These are phyloP conservation scores for Brachionus rotundiformis DNA, from an alignment of 1,140 invertebrate genomes.

Conservation along the genomic window DNA sequence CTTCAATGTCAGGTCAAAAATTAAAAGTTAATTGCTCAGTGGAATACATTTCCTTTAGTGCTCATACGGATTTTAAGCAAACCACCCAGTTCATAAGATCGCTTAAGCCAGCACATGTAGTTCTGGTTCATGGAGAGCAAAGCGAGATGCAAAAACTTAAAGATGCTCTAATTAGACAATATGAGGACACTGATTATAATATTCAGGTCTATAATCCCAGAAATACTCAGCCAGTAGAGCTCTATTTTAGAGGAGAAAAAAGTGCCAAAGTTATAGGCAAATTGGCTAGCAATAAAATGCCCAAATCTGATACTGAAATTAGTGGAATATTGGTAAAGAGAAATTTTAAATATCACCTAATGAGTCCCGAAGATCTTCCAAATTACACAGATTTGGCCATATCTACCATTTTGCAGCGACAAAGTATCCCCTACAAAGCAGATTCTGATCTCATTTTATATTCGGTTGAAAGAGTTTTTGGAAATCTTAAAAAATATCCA, in stretches of 20 bases:
- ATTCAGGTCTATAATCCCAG: conserved; percentile 92
- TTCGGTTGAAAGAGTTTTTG: neutral
- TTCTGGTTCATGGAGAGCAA: conserved; percentile 95
- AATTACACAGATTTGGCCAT: conserved; percentile 94
- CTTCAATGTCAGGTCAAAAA: conserved; percentile 90
- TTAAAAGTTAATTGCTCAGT: conserved; percentile 87
- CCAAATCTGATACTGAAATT: conserved; percentile 72
- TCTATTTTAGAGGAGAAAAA: conserved; percentile 94
- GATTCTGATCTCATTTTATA: conserved; percentile 10
- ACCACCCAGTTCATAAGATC: conserved; percentile 94
- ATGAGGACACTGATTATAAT: conserved; percentile 82
- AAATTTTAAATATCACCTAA: conserved; percentile 96
- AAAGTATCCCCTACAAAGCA: conserved; percentile 84
- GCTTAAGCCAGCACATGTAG: conserved; percentile 90
- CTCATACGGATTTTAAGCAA: conserved; percentile 98
- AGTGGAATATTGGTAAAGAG: conserved; percentile 93
- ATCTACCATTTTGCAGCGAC: conserved; percentile 84
- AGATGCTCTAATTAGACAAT: conserved; percentile 87
- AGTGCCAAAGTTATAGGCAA: conserved; percentile 91
- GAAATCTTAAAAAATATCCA: conserved; percentile 22
- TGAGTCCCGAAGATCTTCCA: conserved; percentile 83
- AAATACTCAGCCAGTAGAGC: conserved; percentile 87
- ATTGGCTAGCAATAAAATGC: conserved; percentile 79
- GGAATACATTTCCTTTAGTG: conserved; percentile 98
- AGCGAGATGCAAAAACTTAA: conserved; percentile 97